Conservation (phyloP, 2,888 invertebrate species). For the Chydorus sphaericus region DNA sequence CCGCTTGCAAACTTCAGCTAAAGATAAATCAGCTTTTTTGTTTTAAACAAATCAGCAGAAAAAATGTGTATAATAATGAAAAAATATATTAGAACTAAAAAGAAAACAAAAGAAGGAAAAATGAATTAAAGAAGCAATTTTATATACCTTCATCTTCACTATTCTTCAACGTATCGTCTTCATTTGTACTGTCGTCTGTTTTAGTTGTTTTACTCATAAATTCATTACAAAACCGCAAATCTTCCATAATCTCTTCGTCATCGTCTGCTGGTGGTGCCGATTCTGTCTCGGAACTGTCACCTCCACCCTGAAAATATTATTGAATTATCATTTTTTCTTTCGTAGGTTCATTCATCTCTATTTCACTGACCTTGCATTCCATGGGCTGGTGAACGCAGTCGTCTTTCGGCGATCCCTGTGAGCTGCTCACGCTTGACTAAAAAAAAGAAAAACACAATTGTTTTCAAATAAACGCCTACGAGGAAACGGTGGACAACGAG, state of each 20-base stretch:
- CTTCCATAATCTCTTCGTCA: conserved; percentile 10
- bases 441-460: no score
- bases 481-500: no score
- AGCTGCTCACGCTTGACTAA: conserved; percentile 1
- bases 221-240: conserved; percentile 7
- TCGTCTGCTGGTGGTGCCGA: conserved; percentile 8
- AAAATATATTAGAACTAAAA: neutral
- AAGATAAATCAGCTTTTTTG: neutral
- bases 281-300: conserved; percentile 9
- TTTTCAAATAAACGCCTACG: no score
- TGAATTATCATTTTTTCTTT: neutral
- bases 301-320: neutral
- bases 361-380: neutral
- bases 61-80: no score
- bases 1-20: neutral
- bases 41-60: neutral
- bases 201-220: neutral
- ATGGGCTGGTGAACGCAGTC: neutral
- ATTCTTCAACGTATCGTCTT: neutral
- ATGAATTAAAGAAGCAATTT: neutral
- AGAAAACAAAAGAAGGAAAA: neutral
- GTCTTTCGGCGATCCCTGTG: neutral
- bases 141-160: neutral
- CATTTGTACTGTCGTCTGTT: neutral
- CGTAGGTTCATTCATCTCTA: neutral